Base-by-base conservation (phyloP, 2,888 invertebrate species). In the Megastigmus dorsalis region DNA sequence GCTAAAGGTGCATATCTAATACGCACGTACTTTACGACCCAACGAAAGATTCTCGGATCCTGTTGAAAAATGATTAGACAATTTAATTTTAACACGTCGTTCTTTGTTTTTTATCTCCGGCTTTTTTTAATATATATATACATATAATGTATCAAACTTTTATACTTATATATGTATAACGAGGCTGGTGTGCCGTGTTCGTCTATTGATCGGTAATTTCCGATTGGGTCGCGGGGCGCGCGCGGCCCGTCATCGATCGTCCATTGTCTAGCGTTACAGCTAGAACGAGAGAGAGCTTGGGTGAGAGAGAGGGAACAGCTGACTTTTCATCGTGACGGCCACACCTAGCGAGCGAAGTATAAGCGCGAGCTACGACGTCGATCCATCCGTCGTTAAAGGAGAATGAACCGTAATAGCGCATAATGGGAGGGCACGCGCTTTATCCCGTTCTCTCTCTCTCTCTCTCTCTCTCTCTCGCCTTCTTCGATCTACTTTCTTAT, bases 271-370 rank as follows among this genome's bases (percentile, higher is more conserved):
- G 76, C 52, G 30, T 33, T 20, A 10, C 20, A 28, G 60, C 55
- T 54, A 15, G 13, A 48, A 43, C 55, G 38, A 73, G 52, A 52
- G 57, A n/a, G 70, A 57, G 45, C 43, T 23, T 69, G 36, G 57
- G 66, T 18, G 60, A 52, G 15, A 54, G 26, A 20, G 4, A 33
- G 57, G 3, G 52, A 60, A 79, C 76, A 60, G 77, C 77, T 80
- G 80, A 83, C 83, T 85, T 84, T 86, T 83, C 83, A 84, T 83
- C 83, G 81, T 82, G 80, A 80, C 81, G 80, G 84, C 85, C 86
- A 84, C 87, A 86, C 87, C 87, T 87, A 84, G 77, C 66, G 41
- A 74, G 55, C 15, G 23, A 13, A n/a, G n/a, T 9, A 3, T 4
- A 52, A 38, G 50, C 2, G 36, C 28, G 43, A 54, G 33, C 79